Evolutionary conservation across 1,140 invertebrate genomes (phyloP).

Genomic region (Caenorhabditis tropicalis): DNA sequence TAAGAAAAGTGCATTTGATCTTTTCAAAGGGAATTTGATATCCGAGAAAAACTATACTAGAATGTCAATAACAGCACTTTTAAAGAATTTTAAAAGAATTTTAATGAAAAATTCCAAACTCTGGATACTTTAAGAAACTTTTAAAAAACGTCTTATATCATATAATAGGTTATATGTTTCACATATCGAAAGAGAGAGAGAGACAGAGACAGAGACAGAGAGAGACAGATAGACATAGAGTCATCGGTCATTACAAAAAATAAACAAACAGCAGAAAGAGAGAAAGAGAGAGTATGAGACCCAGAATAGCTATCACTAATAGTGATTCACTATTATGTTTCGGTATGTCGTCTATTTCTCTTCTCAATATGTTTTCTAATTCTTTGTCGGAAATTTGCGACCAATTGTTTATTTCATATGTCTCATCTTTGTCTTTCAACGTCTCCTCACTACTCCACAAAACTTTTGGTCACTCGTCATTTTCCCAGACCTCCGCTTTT

Average conservation of each 20-base stretch:
- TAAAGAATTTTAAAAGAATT: too few relatives aligned
- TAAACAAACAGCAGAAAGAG: not conserved
- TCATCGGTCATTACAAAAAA: constrained; percentile 38
- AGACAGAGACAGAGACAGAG: not conserved
- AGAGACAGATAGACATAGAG: not conserved
- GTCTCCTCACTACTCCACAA: too few relatives aligned
- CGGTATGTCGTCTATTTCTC: constrained; percentile 25
- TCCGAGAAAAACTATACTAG: too few relatives aligned
- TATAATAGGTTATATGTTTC: too few relatives aligned
- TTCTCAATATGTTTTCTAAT: not conserved
- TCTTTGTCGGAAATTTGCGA: not conserved
- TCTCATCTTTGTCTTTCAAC: not conserved
- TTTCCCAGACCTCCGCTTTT: constrained; percentile 23
- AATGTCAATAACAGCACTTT: too few relatives aligned
- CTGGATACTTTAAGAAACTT: too few relatives aligned
- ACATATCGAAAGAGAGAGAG: too few relatives aligned
- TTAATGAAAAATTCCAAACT: too few relatives aligned
- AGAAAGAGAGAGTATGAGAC: not conserved
- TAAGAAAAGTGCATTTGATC: too few relatives aligned
- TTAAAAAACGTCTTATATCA: too few relatives aligned
- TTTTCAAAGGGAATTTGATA: too few relatives aligned
- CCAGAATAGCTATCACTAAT: too few relatives aligned
- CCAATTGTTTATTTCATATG: constrained; percentile 21
- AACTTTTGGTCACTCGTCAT: not conserved
- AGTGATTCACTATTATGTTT: not conserved